Conservation (phyloP, 2,797 vertebrate genomes). For the Spinus olivaceus region DNA sequence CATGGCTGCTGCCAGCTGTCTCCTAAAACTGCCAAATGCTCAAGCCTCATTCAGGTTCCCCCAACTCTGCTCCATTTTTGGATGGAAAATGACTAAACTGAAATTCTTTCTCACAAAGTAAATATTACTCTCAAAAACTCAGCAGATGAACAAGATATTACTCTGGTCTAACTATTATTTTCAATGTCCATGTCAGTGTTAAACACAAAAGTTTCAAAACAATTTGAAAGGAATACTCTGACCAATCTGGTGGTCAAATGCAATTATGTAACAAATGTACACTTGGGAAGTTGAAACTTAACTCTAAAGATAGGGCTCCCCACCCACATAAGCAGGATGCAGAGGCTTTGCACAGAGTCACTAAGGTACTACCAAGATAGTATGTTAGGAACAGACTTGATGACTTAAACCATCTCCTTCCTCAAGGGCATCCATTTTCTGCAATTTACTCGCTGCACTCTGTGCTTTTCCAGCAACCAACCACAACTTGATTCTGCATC, state of each 20-base stretch:
- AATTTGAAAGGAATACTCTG: not conserved
- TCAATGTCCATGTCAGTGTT: not conserved
- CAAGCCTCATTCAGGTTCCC: not conserved
- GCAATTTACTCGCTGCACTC: not conserved
- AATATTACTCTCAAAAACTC: not conserved
- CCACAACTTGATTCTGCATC: not conserved
- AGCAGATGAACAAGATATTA: not conserved
- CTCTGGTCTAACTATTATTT: not conserved
- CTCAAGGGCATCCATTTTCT: not conserved
- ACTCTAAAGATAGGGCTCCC: not conserved
- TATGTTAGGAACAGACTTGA: not conserved
- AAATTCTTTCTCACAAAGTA: not conserved
- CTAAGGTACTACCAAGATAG: not conserved
- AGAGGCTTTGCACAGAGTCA: not conserved
- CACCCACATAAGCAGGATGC: conserved; percentile 13
- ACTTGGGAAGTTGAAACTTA: not conserved
- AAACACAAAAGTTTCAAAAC: not conserved
- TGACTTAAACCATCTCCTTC: not conserved
- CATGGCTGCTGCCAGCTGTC: not conserved
- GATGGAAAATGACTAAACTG: not conserved
- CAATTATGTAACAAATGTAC: not conserved
- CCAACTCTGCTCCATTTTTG: not conserved
- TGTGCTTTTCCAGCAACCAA: not conserved
- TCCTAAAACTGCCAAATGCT: not conserved
- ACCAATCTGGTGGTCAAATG: not conserved